phyloP scores from a whole-genome alignment of 2,888 invertebrate genomes.

The Encarsia formosa region DNA sequence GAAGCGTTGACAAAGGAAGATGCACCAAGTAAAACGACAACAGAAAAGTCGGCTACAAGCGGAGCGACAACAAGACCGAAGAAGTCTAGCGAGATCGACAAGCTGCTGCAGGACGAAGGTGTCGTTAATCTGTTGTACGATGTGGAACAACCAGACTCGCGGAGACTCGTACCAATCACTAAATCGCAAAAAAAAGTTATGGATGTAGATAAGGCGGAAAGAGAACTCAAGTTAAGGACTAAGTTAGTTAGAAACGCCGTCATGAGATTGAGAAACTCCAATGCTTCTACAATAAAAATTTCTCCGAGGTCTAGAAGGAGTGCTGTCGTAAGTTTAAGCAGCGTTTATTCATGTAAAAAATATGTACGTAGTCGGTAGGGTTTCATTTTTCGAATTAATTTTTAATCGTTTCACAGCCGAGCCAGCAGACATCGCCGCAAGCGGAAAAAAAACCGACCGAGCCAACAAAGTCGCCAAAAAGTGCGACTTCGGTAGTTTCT shows the following conservation, averaged over 20 bases:
- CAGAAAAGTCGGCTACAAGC: background rate
- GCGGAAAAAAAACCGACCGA: conserved; percentile 25
- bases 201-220: conserved; percentile 47
- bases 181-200: conserved; percentile 47
- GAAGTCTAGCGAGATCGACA: conserved; percentile 69
- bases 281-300: conserved; percentile 55
- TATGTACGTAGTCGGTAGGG: too few species aligned
- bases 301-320: conserved; percentile 54
- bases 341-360: background rate
- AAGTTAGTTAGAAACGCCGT: conserved; percentile 62
- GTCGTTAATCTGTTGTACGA: conserved; percentile 82
- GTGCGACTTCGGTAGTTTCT: conserved; percentile 13
- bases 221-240: conserved; percentile 52
- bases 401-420: background rate
- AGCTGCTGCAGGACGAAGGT: conserved; percentile 77
- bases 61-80: conserved; percentile 40
- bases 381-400: background rate
- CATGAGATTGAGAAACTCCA: conserved; percentile 54
- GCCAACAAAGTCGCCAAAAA: background rate
- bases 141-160: conserved; percentile 57
- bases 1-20: background rate
- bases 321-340: conserved; percentile 40
- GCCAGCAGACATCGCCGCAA: background rate
- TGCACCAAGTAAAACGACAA: background rate
- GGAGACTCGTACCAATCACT: conserved; percentile 45